Evolutionary conservation across 2,888 invertebrate genomes (phyloP), one percentile per base, ranked within the genome.

Genomic region (Eurois occulta): DNA sequence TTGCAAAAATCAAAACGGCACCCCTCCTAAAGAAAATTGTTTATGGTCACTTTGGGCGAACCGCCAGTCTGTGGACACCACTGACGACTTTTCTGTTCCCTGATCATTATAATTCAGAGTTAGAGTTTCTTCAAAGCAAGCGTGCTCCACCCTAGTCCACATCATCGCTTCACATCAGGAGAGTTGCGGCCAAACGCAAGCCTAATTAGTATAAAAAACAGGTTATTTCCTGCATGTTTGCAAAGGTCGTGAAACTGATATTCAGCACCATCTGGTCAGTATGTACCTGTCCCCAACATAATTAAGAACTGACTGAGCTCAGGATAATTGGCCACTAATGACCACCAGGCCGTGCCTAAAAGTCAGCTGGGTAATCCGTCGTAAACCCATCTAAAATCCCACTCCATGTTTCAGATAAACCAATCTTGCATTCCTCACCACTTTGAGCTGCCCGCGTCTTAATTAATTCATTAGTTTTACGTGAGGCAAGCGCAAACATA

Each of bases 381-480:
- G 52, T 58, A 11, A 62, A 60, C 60, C 52, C 41, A 64, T 58
- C 43, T 55, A 75, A 75, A 75, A 55, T 35, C 24, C 2, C 43
- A 1, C 11, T 35, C n/a, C 55, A 58, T 64, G 38, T 62, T 24
- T 38, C 55, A 80, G 66, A 84, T 83, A 75, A 77, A 58, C n/a
- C 48, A 67, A 72, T 67, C 75, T 74, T 24, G 60, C 38, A 86
- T 80, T 81, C 82, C 52, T 78, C 16, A 58, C 38, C 77, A 73
- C 70, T 74, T 75, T 52, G 52, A 77, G 55, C n/a, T 18, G 65
- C 38, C 77, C 80, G 80, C 76, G 16, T 64, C 72, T 80, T 78
- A 78, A 77, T 80, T 84, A 77, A 77, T 75, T 77, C 76, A 79
- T 78, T 80, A 75, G 52, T 73, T 78, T 73, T 72, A 75, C 64